phyloP scores from a whole-genome alignment of 2,888 invertebrate species.

The Clepsis dumicolana region DNA sequence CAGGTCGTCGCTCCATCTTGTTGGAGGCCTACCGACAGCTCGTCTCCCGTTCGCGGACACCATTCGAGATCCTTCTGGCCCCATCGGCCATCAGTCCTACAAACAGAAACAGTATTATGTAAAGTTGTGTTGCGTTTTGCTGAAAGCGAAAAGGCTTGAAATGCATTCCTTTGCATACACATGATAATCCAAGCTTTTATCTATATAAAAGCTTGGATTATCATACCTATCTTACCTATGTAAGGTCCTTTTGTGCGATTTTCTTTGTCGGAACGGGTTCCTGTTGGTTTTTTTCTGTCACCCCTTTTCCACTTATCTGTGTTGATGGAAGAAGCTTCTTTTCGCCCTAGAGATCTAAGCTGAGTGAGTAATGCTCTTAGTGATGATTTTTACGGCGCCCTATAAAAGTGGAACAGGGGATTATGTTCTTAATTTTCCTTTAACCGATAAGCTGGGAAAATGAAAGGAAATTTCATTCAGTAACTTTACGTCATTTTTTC shows the following conservation, averaged over 20 bases:
- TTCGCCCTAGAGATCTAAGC: not conserved
- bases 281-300: not conserved
- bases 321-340: constrained; percentile 8
- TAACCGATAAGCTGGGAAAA: not conserved
- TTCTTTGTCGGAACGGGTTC: constrained; percentile 6
- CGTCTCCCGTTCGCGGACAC: too few species aligned
- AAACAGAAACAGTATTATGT: too few species aligned
- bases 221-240: too few species aligned
- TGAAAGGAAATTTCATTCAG: too few species aligned
- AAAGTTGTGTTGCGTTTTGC: too few species aligned
- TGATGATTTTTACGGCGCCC: not conserved
- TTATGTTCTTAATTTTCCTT: not conserved
- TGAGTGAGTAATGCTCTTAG: not conserved
- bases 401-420: not conserved
- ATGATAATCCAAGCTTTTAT: constrained; percentile 16
- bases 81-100: too few species aligned
- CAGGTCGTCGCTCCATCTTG: too few species aligned
- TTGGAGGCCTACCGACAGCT: too few species aligned
- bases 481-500: too few species aligned
- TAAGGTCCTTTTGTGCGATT: constrained; percentile 7
- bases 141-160: too few species aligned
- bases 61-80: too few species aligned
- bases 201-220: too few species aligned
- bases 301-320: constrained; percentile 12
- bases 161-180: constrained; percentile 21